Evolutionary conservation across 2,888 invertebrate species (phyloP).

Genomic region (Macrosoma leucophasiata): DNA sequence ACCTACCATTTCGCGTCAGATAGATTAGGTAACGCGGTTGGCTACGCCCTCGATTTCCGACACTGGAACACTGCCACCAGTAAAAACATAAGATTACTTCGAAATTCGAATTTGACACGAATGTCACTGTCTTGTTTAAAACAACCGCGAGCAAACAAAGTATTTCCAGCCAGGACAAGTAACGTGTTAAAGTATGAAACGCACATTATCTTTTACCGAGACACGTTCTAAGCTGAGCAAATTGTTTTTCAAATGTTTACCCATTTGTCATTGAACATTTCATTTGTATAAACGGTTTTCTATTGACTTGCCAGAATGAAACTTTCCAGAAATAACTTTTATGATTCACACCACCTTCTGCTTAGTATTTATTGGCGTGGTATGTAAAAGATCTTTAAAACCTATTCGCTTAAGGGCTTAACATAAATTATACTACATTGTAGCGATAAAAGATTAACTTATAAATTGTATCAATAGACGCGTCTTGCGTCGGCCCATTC

Average conservation of each 20-base stretch:
- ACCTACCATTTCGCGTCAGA: no score
- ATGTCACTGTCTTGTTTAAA: constrained; percentile 20
- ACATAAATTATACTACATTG: no score
- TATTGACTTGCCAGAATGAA: no score
- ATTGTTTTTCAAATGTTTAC: not conserved
- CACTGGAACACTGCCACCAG: no score
- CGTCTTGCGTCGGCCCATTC: constrained; percentile 22
- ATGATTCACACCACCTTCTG: no score
- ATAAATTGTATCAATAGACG: constrained; percentile 18
- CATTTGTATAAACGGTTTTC: not conserved
- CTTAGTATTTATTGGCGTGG: no score
- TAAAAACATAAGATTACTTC: constrained; percentile 46
- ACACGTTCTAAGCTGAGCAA: not conserved
- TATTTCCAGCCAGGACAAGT: constrained; percentile 1
- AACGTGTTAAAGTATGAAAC: not conserved
- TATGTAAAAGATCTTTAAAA: no score
- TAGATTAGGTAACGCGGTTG: no score
- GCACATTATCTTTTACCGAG: not conserved
- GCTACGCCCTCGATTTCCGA: no score
- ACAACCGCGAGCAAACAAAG: not conserved
- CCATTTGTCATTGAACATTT: not conserved
- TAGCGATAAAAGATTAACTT: constrained; percentile 15
- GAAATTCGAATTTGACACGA: constrained; percentile 36
- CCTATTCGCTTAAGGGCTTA: no score
- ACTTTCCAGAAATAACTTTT: no score